These are phyloP conservation scores for Aporophyla lueneburgensis DNA, from an alignment of 2,888 invertebrate genomes.

Conservation along the genomic window DNA sequence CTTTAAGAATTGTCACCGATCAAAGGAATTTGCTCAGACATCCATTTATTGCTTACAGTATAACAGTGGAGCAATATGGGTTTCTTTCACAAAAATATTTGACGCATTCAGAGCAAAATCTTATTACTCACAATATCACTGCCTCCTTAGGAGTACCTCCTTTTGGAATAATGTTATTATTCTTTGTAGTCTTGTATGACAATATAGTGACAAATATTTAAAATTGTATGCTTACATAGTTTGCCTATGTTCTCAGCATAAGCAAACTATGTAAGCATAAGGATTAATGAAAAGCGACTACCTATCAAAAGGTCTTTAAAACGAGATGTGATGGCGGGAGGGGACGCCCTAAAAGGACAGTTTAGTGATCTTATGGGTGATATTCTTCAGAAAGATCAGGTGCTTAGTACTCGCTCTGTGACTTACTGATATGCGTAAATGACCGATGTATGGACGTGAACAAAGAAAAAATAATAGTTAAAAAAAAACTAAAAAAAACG, in stretches of 20 bases:
- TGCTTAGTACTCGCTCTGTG: too few relatives aligned
- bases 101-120: not conserved
- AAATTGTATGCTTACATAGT: not conserved
- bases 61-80: not conserved
- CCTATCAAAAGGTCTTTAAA: too few relatives aligned
- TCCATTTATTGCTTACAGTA: slow-evolving; percentile 11
- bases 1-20: slow-evolving; percentile 17
- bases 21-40: slow-evolving; percentile 20
- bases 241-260: not conserved
- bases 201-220: not conserved
- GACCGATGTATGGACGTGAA: too few relatives aligned
- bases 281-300: not conserved
- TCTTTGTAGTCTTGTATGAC: too few relatives aligned
- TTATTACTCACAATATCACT: slow-evolving; percentile 4
- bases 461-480: too few relatives aligned
- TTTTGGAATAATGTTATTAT: not conserved
- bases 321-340: too few relatives aligned
- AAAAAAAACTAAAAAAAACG: too few relatives aligned
- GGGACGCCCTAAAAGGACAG: too few relatives aligned
- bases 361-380: not conserved
- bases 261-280: too few relatives aligned
- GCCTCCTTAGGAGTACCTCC: not conserved
- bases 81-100: slow-evolving; percentile 20
- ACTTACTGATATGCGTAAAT: too few relatives aligned
- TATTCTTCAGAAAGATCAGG: not conserved